Conservation (phyloP, 2,797 vertebrate genomes). For the Microctenopoma stevenorrisi region DNA sequence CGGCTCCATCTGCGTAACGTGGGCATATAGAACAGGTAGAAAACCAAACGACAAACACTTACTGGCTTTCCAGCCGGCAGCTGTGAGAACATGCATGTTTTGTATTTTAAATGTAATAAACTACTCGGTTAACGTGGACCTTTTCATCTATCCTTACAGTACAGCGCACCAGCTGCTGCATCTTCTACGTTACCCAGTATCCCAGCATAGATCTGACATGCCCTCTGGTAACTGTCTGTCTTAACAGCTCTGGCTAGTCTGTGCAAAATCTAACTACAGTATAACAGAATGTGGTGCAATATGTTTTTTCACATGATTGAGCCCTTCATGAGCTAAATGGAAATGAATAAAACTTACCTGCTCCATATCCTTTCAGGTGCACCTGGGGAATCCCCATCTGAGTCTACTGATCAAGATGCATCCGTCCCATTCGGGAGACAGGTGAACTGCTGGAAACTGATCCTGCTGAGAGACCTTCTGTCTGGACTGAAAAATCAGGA, state of each 20-base stretch:
- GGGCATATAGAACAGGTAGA: neutral
- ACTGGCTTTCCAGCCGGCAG: neutral
- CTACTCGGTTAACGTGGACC: neutral
- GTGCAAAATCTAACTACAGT: conserved; percentile 6
- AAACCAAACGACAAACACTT: neutral
- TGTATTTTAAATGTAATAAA: neutral
- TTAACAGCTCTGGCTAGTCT: neutral
- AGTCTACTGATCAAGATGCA: conserved; percentile 52
- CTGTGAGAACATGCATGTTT: neutral
- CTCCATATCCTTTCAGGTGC: conserved; percentile 34
- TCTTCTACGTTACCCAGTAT: neutral
- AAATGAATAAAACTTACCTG: conserved; percentile 51
- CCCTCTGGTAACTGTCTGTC: neutral
- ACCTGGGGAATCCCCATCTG: conserved; percentile 69
- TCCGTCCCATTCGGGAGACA: conserved; percentile 47
- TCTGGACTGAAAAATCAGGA: conserved; percentile 38
- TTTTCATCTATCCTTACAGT: neutral
- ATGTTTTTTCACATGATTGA: conserved; percentile 37
- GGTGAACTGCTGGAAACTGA: conserved; percentile 40
- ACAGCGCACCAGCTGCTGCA: neutral
- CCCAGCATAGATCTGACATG: neutral
- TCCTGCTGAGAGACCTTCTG: conserved; percentile 64
- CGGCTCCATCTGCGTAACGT: neutral
- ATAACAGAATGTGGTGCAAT: conserved; percentile 4
- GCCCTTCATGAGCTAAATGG: conserved; percentile 35